A percentile compares a stretch with the other conserved stretches of the same genome.
These are phyloP conservation scores for Poicephalus gulielmi DNA, from an alignment of 2,113 vertebrate species.

Conservation along the genomic window DNA sequence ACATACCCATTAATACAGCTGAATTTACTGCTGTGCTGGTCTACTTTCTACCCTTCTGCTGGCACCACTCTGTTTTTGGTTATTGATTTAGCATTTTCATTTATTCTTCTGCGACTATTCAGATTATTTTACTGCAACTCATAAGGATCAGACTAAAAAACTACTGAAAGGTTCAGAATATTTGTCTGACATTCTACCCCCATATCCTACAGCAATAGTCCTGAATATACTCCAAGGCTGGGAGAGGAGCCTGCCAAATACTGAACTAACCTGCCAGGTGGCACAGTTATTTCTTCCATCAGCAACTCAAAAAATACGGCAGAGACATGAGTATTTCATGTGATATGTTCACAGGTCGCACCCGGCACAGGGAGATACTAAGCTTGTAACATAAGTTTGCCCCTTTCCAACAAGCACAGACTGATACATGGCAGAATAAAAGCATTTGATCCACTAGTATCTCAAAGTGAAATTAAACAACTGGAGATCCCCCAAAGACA, in stretches of 20 bases:
- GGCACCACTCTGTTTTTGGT: neutral
- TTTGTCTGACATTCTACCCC: neutral
- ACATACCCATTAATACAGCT: neutral
- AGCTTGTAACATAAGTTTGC: neutral
- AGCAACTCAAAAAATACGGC: neutral
- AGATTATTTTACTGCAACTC: neutral
- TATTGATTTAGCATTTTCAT: neutral
- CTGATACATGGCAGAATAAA: neutral
- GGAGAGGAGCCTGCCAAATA: neutral
- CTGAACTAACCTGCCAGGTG: neutral
- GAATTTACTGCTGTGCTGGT: neutral
- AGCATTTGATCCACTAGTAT: neutral
- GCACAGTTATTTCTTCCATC: neutral
- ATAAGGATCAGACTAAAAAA: neutral
- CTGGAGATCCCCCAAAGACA: neutral
- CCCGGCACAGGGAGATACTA: neutral
- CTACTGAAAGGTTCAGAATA: neutral
- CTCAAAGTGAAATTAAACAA: neutral
- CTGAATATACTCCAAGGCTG: neutral
- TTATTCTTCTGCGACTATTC: neutral
- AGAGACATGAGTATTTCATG: neutral
- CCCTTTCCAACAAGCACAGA: neutral
- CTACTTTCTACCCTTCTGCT: neutral
- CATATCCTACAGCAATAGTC: neutral
- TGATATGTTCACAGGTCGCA: neutral